Evolutionary conservation across 35 echinoderm and acorn worm species (phyloP).

Genomic region (Amphiura filiformis): DNA sequence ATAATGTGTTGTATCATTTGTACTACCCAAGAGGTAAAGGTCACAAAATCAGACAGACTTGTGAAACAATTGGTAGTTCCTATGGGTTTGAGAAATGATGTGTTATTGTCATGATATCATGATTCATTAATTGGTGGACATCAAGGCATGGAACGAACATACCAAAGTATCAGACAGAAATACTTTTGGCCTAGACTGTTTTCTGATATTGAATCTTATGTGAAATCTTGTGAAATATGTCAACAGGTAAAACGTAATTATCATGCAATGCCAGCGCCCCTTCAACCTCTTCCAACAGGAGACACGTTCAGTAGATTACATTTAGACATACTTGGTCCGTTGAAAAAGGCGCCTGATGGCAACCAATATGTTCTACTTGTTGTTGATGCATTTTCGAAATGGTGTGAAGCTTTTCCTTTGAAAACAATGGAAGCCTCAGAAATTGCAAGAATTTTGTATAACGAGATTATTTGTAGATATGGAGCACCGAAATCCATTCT

Average conservation of each 20-base stretch:
- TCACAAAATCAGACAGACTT: not conserved
- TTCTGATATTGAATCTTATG: constrained; percentile 10
- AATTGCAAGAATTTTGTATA: no score
- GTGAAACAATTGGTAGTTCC: constrained; percentile 16
- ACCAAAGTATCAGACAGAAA: constrained; percentile 36
- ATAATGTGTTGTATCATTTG: not conserved
- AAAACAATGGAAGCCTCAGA: no score
- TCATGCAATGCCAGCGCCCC: constrained; percentile 6
- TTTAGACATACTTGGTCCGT: no score
- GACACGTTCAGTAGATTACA: no score
- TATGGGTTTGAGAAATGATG: constrained; percentile 26
- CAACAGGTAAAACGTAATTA: constrained; percentile 31
- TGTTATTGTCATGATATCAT: constrained; percentile 36
- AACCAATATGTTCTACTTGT: no score
- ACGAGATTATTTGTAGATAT: no score
- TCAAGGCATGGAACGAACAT: no score
- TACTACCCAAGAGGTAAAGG: no score
- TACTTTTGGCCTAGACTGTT: constrained; percentile 50
- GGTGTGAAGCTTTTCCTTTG: no score
- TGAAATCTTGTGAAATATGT: constrained; percentile 31
- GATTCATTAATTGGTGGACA: constrained; percentile 29
- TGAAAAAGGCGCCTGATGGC: no score
- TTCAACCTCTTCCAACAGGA: constrained; percentile 24
- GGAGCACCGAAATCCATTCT: no score
- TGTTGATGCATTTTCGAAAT: no score